Evolutionary conservation across 2,113 vertebrate genomes (phyloP).

Genomic region (Pseudolaguvia tuberculata): DNA sequence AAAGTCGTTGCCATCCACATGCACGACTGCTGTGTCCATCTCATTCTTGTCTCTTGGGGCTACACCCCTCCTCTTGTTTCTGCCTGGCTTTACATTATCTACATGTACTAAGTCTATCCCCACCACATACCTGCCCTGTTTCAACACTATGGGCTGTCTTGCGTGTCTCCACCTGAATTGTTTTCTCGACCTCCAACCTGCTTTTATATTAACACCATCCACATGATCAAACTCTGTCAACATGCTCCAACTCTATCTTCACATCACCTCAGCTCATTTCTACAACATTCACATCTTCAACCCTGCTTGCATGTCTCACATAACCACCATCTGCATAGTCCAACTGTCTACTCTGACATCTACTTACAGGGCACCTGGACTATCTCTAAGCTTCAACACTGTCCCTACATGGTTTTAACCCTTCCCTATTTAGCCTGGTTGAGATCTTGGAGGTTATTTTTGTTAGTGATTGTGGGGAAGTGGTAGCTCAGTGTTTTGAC

Average conservation of each 20-base stretch:
- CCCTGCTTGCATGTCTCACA: neutral
- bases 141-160: neutral
- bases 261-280: neutral
- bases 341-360: too few relatives aligned
- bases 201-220: too few relatives aligned
- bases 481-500: too few relatives aligned
- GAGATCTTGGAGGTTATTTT: neutral
- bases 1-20: too few relatives aligned
- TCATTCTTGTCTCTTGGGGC: too few relatives aligned
- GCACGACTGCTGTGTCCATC: too few relatives aligned
- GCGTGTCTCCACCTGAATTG: too few relatives aligned
- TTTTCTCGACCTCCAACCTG: too few relatives aligned
- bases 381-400: neutral
- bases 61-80: too few relatives aligned
- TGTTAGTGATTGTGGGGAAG: neutral
- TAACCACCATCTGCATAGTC: too few relatives aligned
- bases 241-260: neutral
- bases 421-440: neutral
- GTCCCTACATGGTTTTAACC: neutral
- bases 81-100: neutral
- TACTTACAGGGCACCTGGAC: neutral
- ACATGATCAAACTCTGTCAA: too few relatives aligned
- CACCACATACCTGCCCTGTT: neutral
- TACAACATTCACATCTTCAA: neutral
- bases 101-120: neutral